Conservation (phyloP, 1,140 invertebrate genomes). For the Hyposmocoma kahamanoa region DNA sequence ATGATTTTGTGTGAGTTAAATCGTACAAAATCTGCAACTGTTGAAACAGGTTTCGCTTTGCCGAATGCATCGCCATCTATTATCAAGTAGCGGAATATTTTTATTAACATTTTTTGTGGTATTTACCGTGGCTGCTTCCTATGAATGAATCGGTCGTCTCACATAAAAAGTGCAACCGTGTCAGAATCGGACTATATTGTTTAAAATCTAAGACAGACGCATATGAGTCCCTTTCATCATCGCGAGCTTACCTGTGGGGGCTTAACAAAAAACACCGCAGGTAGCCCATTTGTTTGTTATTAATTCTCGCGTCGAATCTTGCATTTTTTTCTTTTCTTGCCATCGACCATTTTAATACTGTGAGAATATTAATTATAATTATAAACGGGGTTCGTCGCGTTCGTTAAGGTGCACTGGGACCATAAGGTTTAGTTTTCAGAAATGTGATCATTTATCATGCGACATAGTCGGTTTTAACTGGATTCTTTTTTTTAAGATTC, state of each 20-base stretch:
- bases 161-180: slow-evolving; percentile 61
- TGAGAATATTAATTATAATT: slow-evolving; percentile 74
- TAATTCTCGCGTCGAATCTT: slow-evolving; percentile 69
- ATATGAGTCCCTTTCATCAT: slow-evolving; percentile 64
- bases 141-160: slow-evolving; percentile 48
- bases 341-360: slow-evolving; percentile 64
- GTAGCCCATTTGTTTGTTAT: slow-evolving; percentile 74
- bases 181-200: slow-evolving; percentile 63
- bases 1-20: background rate
- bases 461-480: slow-evolving; percentile 65
- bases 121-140: slow-evolving; percentile 39
- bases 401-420: slow-evolving; percentile 45
- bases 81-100: slow-evolving; percentile 42
- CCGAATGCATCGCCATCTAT: slow-evolving; percentile 43
- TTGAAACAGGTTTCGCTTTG: background rate
- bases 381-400: slow-evolving; percentile 64
- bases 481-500: slow-evolving; percentile 37
- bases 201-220: slow-evolving; percentile 63
- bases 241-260: slow-evolving; percentile 59
- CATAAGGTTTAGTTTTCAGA: slow-evolving; percentile 50
- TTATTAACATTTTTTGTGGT: slow-evolving; percentile 26
- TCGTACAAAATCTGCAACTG: background rate
- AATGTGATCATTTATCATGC: slow-evolving; percentile 70
- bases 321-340: slow-evolving; percentile 58
- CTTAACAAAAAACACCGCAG: slow-evolving; percentile 68